Percentiles rank a stretch among this genome's conserved stretches.
Conservation (phyloP, 2,888 invertebrate genomes). For the Synanthedon tipuliformis region DNA sequence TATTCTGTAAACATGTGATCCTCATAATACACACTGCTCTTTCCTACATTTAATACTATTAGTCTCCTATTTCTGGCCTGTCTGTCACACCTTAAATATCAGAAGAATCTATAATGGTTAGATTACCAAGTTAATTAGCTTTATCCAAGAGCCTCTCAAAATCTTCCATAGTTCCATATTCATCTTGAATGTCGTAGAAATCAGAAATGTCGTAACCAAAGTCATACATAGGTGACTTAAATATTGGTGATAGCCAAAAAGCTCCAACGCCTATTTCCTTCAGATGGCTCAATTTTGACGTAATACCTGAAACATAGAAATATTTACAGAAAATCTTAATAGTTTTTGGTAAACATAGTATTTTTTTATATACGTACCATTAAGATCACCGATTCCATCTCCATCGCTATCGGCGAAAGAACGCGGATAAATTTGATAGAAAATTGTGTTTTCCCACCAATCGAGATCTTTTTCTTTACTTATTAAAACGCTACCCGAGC, state of each 20-base stretch:
- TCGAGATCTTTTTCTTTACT: conserved; percentile 33
- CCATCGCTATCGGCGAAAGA: conserved; percentile 83
- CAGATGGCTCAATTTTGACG: conserved; percentile 72
- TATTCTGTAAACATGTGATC: too few relatives aligned
- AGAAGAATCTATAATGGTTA: neutral
- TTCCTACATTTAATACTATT: neutral
- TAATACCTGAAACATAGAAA: conserved; percentile 57
- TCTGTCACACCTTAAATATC: neutral
- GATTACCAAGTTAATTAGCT: conserved; percentile 59
- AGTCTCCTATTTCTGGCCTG: neutral
- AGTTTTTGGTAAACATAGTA: too few relatives aligned
- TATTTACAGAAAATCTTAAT: too few relatives aligned
- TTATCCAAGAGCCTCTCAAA: conserved; percentile 70
- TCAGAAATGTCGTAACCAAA: conserved; percentile 85
- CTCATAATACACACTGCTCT: too few relatives aligned
- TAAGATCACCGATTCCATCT: conserved; percentile 76
- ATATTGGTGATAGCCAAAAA: conserved; percentile 82
- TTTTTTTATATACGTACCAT: conserved; percentile 37
- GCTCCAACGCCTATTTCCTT: conserved; percentile 75
- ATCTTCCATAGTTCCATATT: conserved; percentile 79
- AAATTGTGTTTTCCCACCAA: conserved; percentile 82
- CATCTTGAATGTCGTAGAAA: conserved; percentile 75
- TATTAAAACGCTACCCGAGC: conserved; percentile 19
- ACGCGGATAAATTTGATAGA: conserved; percentile 84
- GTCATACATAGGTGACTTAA: conserved; percentile 80